A percentile compares a stretch with the other conserved stretches of the same genome.
These are phyloP conservation scores for Drosophila yakuba DNA, from an alignment of 1,140 invertebrate species.

Conservation along the genomic window DNA sequence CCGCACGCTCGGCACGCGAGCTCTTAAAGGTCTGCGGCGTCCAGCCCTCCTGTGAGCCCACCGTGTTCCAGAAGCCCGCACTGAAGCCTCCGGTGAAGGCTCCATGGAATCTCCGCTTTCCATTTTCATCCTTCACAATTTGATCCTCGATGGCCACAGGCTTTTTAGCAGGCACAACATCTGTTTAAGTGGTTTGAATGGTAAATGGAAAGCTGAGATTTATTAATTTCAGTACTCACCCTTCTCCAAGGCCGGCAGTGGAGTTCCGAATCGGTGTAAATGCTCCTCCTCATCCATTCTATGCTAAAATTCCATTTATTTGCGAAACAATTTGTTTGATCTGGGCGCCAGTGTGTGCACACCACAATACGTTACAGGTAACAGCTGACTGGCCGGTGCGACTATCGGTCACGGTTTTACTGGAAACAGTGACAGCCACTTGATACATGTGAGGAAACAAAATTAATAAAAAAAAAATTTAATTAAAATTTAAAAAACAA, in stretches of 20 bases:
- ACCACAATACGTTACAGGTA: neutral
- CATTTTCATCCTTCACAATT: constrained; percentile 95
- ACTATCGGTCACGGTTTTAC: neutral
- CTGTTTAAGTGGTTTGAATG: constrained; percentile 85
- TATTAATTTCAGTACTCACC: constrained; percentile 85
- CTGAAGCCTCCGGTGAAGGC: constrained; percentile 99
- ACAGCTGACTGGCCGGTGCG: constrained; percentile 17
- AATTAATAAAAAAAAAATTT: too few relatives aligned
- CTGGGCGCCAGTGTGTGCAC: constrained; percentile 12
- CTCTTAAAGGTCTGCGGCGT: constrained; percentile 96
- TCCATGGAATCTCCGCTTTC: constrained; percentile 97
- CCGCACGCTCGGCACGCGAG: constrained; percentile 90
- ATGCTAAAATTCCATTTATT: constrained; percentile 4
- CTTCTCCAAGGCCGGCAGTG: constrained; percentile 91
- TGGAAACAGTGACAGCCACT: neutral
- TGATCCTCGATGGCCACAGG: constrained; percentile 95
- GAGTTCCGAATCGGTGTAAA: constrained; percentile 90
- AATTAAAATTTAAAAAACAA: too few relatives aligned
- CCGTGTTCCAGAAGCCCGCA: constrained; percentile 98
- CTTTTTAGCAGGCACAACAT: constrained; percentile 92
- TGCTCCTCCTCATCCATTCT: constrained; percentile 87
- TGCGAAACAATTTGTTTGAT: constrained; percentile 20
- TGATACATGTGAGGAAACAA: too few relatives aligned
- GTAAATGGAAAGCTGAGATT: neutral
- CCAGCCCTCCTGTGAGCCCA: constrained; percentile 98